Percentiles rank a stretch among this genome's conserved stretches.
Conservation (phyloP, 2,113 vertebrate species). For the Hiodon alosoides region DNA sequence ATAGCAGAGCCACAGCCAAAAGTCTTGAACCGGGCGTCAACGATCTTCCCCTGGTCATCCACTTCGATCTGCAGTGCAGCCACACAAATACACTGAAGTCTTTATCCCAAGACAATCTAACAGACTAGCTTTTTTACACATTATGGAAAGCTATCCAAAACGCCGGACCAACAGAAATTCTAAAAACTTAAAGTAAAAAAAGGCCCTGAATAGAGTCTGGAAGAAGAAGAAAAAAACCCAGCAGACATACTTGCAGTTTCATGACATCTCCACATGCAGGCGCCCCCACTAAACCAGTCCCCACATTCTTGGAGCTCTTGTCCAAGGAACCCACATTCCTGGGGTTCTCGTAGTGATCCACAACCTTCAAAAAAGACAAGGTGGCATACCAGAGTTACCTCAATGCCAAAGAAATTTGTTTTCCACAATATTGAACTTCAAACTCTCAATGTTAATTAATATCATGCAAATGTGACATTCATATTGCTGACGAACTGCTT, state of each 20-base stretch:
- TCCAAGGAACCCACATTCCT: constrained; percentile 88
- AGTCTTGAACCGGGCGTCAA: constrained; percentile 76
- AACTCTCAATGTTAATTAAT: too few species aligned
- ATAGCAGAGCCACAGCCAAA: constrained; percentile 82
- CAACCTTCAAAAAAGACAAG: constrained; percentile 63
- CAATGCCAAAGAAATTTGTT: too few species aligned
- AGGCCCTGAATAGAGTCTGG: not conserved
- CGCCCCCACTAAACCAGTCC: constrained; percentile 90
- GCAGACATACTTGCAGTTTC: constrained; percentile 81
- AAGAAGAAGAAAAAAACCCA: not conserved
- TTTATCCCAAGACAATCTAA: not conserved
- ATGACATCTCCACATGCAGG: constrained; percentile 96
- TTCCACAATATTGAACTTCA: too few species aligned
- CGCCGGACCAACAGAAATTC: not conserved
- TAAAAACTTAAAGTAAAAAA: not conserved
- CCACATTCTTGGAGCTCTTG: constrained; percentile 83
- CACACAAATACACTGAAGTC: not conserved
- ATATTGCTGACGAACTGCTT: too few species aligned
- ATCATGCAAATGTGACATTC: too few species aligned
- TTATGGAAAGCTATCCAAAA: not conserved
- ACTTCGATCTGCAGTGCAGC: constrained; percentile 64
- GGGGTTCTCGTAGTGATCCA: constrained; percentile 97
- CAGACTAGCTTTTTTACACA: too few species aligned
- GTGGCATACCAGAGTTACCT: too few species aligned
- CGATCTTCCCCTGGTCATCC: constrained; percentile 69